phyloP scores from a whole-genome alignment of 2,888 invertebrate genomes.

The Trypoxylon attenuatum region DNA sequence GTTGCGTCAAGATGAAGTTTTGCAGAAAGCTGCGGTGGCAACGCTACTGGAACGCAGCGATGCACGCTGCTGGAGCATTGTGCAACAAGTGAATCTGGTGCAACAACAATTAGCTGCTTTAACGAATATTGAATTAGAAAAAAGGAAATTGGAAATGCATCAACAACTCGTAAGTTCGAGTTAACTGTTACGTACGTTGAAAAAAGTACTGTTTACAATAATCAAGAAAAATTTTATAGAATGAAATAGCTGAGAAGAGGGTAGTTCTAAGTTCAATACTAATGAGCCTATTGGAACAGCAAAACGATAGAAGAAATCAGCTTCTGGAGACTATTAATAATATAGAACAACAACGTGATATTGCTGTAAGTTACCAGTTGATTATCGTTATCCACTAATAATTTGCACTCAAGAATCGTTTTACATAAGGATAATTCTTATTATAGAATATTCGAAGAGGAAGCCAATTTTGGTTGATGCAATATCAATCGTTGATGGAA shows the following conservation, averaged over 20 bases:
- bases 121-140: constrained; percentile 84
- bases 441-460: constrained; percentile 56
- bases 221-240: too few species aligned
- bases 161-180: constrained; percentile 79
- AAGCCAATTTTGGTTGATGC: constrained; percentile 82
- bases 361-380: constrained; percentile 62
- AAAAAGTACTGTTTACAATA: neutral
- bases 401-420: too few species aligned
- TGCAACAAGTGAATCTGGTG: constrained; percentile 84
- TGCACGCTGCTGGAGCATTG: constrained; percentile 84
- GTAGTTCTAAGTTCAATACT: constrained; percentile 81
- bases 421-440: constrained; percentile 7
- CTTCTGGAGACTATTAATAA: constrained; percentile 81
- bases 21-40: constrained; percentile 84
- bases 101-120: constrained; percentile 83
- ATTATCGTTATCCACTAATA: too few species aligned
- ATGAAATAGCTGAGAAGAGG: constrained; percentile 82
- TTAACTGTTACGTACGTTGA: constrained; percentile 4
- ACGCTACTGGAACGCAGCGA: constrained; percentile 84
- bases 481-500: constrained; percentile 89
- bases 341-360: constrained; percentile 79
- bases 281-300: constrained; percentile 82
- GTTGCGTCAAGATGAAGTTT: constrained; percentile 81
- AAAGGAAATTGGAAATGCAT: constrained; percentile 80
- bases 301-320: constrained; percentile 80